Evolutionary conservation across 2,113 vertebrate genomes (phyloP).

Genomic region (Psittacara wagleri): DNA sequence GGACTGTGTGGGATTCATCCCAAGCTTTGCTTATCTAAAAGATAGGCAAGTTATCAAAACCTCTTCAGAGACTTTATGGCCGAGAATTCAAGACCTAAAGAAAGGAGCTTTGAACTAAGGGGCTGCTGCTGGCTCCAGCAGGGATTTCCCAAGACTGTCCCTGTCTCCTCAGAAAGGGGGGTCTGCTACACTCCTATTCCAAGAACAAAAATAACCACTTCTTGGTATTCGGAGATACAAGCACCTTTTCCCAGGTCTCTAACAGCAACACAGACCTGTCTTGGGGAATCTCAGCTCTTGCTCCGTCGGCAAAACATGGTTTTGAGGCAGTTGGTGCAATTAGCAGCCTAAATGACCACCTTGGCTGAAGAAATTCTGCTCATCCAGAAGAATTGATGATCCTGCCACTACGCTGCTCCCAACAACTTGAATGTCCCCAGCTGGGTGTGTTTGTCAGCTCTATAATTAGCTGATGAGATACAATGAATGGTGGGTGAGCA

Average conservation of each 20-base stretch:
- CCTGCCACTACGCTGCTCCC: neutral
- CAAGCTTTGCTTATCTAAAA: constrained; percentile 61
- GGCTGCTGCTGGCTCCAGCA: constrained; percentile 43
- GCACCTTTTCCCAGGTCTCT: neutral
- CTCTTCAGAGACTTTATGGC: constrained; percentile 53
- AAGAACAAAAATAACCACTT: neutral
- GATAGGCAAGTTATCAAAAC: constrained; percentile 63
- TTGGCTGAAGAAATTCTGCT: neutral
- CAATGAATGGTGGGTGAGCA: constrained; percentile 6
- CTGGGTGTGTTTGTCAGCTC: constrained; percentile 10
- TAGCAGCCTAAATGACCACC: neutral
- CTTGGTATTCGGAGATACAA: neutral
- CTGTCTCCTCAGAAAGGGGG: neutral
- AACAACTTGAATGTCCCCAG: neutral
- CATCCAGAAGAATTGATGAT: neutral
- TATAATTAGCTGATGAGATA: neutral
- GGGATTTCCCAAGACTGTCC: constrained; percentile 34
- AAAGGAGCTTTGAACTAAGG: constrained; percentile 55
- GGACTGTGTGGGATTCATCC: constrained; percentile 37
- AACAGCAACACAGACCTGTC: neutral
- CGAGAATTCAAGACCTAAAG: constrained; percentile 50
- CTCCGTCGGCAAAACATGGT: neutral
- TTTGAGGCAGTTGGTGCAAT: neutral
- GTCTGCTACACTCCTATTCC: neutral
- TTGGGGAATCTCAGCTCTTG: neutral